These are phyloP conservation scores for Varroa destructor DNA, from an alignment of 1,140 invertebrate genomes.

Conservation along the genomic window DNA sequence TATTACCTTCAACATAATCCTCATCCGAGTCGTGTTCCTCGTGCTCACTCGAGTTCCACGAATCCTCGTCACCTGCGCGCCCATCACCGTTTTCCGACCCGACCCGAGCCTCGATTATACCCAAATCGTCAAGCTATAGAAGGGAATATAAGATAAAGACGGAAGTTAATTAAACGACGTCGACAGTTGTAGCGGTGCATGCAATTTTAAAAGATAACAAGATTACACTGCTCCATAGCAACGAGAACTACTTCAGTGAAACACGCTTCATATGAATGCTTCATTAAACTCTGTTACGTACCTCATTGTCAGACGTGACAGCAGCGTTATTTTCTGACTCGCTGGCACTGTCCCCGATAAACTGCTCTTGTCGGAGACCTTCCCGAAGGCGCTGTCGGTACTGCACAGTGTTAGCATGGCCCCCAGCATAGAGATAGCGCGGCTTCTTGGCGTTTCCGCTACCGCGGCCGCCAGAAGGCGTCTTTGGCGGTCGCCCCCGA, in stretches of 20 bases:
- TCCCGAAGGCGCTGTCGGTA: conserved; percentile 4
- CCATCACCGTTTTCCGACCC: conserved; percentile 15
- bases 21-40: conserved; percentile 34
- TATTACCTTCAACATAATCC: conserved; percentile 20
- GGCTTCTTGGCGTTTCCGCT: conserved; percentile 1
- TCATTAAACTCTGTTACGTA: no score
- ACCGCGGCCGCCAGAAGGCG: conserved; percentile 8
- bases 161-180: no score
- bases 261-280: no score
- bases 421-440: conserved; percentile 10
- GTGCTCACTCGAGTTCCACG: neutral
- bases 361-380: conserved; percentile 1
- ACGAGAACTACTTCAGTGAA: no score
- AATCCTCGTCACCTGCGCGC: conserved; percentile 28
- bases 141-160: no score
- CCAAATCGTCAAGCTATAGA: no score
- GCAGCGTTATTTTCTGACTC: no score
- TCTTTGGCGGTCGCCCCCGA: conserved; percentile 13
- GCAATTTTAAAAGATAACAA: no score
- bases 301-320: no score
- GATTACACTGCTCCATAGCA: no score
- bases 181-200: no score
- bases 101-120: neutral
- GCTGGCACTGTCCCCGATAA: no score
- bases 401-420: conserved; percentile 1